Evolutionary conservation across 2,888 invertebrate species (phyloP).

Genomic region (Diadromus collaris): DNA sequence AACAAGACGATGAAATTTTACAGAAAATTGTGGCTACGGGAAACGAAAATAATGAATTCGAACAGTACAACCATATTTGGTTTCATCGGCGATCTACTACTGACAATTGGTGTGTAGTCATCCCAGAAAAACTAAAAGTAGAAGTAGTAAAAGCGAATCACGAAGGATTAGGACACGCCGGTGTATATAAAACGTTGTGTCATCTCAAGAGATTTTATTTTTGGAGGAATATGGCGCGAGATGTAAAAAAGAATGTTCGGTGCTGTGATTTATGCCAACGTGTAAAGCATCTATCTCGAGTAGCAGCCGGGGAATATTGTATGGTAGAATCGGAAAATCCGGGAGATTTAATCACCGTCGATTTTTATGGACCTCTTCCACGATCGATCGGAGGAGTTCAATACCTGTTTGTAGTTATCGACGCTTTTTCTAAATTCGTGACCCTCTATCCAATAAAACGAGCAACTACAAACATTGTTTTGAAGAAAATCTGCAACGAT

Average conservation of each 20-base stretch:
- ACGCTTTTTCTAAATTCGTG: no score
- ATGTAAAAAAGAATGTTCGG: conserved; percentile 38
- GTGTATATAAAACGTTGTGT: conserved; percentile 49
- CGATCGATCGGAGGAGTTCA: conserved; percentile 45
- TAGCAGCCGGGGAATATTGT: conserved; percentile 37
- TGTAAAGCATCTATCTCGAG: conserved; percentile 34
- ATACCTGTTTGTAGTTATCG: not conserved
- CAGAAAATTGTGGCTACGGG: not conserved
- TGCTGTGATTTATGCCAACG: conserved; percentile 58
- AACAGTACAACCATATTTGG: conserved; percentile 48
- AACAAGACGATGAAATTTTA: conserved; percentile 20
- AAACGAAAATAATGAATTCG: not conserved
- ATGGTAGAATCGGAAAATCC: conserved; percentile 30
- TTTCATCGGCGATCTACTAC: conserved; percentile 35
- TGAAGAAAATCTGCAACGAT: no score
- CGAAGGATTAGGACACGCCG: conserved; percentile 52
- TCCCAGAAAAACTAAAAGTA: conserved; percentile 22
- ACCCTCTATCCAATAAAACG: no score
- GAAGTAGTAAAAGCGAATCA: conserved; percentile 41
- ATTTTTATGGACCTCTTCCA: conserved; percentile 57
- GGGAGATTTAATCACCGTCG: conserved; percentile 42
- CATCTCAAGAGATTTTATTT: conserved; percentile 56
- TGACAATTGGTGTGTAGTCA: conserved; percentile 41
- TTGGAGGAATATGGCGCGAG: conserved; percentile 51
- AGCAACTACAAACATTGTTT: no score